Conservation (phyloP, 2,797 vertebrate genomes). For the Clarias pachynema region DNA sequence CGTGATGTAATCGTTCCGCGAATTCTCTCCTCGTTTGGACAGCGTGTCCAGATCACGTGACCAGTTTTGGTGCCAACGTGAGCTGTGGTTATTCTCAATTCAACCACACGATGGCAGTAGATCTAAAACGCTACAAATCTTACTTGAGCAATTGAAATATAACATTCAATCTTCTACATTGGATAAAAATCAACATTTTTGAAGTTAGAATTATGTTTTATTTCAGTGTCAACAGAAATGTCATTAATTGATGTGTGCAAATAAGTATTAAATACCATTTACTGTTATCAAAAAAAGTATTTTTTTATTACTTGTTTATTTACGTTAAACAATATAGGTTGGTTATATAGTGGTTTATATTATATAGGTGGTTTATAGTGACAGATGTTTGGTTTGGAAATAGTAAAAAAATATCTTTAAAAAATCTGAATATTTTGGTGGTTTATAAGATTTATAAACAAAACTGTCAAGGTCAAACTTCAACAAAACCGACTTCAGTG, state of each 20-base stretch:
- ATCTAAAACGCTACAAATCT: neutral
- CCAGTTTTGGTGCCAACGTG: neutral
- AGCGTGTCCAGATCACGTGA: constrained; percentile 1
- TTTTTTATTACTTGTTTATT: neutral
- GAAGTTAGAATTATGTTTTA: neutral
- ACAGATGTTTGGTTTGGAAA: neutral
- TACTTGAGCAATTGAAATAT: neutral
- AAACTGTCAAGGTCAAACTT: neutral
- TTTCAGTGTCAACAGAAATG: neutral
- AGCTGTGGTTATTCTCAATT: neutral
- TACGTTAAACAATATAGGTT: neutral
- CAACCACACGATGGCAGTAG: constrained; percentile 14
- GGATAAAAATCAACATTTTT: neutral
- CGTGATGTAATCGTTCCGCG: too few relatives aligned
- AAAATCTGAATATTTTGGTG: neutral
- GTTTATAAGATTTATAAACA: neutral
- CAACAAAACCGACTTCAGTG: too few relatives aligned
- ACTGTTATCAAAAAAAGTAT: neutral
- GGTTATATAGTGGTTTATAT: too few relatives aligned
- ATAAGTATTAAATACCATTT: neutral
- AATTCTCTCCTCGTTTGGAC: neutral
- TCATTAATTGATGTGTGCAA: neutral
- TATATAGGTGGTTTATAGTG: too few relatives aligned
- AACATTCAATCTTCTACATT: neutral
- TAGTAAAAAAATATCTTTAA: neutral